Evolutionary conservation across 2,113 vertebrate genomes (phyloP), one percentile per base, ranked within the genome.

Genomic region (Phylloscopus whistleri): DNA sequence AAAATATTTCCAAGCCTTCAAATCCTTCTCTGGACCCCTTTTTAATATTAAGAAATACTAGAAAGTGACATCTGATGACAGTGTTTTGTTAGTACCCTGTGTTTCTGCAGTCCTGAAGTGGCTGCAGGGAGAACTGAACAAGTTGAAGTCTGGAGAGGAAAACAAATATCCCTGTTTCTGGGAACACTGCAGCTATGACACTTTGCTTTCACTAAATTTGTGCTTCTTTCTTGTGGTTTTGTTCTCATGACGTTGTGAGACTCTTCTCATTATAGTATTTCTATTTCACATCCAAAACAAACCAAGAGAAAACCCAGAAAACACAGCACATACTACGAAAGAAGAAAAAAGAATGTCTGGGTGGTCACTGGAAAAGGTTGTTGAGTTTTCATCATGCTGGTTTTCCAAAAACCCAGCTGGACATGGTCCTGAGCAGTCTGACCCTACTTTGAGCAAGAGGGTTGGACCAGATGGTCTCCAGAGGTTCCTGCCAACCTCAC

Each of bases 121-220:
- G 76, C 66, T 67, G 64, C 58, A 90, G 56, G 62, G 66, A 87
- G 33, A 84, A 84, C 0, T 0, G 2, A 16, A 27, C 0, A 9
- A 89, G 24, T 2, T 59, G n/a, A 84, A 91, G 21, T 28, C 66
- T 10, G 4, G 90, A 79, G 51, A 92, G 33, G 55, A 94, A 95
- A 95, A 95, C 79, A 95, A 87, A 80, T 75, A 85, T 37, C 4
- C 26, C 73, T 91, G 26, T 92, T 96, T 94, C 72, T 95, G 95
- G 92, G 64, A 94, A 94, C 23, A 4, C 28, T 39, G 33, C 62
- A 90, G 72, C 67, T 73, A 35, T 59, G 31, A 23, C 63, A 83
- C 53, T 94, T 88, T 63, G 52, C 84, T 95, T 74, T 93, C 59
- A 84, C 60, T 93, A 69, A 94, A 84, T 79, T 83, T 56, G 67